Percentiles rank a stretch among this genome's conserved stretches.
These are phyloP conservation scores for Gephyroberyx darwinii DNA, from an alignment of 2,797 vertebrate genomes.

Conservation along the genomic window DNA sequence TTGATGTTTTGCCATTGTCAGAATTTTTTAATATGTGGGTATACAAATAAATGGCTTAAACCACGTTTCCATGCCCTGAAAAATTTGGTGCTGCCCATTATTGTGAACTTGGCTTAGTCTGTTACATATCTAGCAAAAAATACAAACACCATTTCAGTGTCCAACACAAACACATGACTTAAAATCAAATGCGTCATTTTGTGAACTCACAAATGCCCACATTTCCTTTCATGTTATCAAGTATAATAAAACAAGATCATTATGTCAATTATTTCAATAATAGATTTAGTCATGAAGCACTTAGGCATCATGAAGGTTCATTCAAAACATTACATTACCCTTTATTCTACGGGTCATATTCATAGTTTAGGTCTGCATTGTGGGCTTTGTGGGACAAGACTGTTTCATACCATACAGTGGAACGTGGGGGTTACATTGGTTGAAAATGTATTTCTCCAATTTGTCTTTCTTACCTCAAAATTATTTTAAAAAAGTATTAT, in stretches of 20 bases:
- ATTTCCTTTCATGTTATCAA: not conserved
- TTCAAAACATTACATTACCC: not conserved
- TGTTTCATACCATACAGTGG: not conserved
- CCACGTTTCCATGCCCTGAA: conserved; percentile 37
- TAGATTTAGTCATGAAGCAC: not conserved
- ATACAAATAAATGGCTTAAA: not conserved
- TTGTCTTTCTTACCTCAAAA: not conserved
- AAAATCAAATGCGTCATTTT: not conserved
- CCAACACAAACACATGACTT: not conserved
- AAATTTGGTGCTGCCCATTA: conserved; percentile 27
- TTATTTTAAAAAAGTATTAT: too few species aligned
- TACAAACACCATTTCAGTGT: conserved; percentile 24
- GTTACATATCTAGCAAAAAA: conserved; percentile 15
- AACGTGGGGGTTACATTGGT: not conserved
- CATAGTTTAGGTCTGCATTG: not conserved
- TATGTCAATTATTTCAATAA: not conserved
- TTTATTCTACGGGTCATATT: not conserved
- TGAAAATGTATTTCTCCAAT: not conserved
- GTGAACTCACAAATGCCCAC: not conserved
- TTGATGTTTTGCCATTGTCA: conserved; percentile 34
- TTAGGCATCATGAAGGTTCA: not conserved
- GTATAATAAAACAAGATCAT: conserved; percentile 1
- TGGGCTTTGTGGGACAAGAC: not conserved
- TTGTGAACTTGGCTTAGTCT: conserved; percentile 39
- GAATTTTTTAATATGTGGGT: conserved; percentile 10